Base-by-base conservation (phyloP, 2,113 vertebrate genomes). In the Megaleporinus macrocephalus region DNA sequence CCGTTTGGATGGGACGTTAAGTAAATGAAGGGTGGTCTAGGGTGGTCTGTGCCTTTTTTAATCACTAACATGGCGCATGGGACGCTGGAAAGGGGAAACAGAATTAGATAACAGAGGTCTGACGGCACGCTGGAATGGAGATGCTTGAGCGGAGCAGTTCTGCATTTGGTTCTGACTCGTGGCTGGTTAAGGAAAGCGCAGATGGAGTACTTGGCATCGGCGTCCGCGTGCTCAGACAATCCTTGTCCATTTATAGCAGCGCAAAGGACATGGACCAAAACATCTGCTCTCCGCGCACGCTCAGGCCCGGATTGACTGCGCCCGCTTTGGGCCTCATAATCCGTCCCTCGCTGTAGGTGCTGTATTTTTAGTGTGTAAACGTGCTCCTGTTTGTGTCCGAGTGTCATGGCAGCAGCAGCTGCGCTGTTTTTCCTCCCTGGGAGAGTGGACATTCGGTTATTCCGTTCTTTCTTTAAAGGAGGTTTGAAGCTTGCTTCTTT, bases 241-340 rank as follows among this genome's bases (percentile, higher is more conserved):
- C 30, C 47, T 68, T 76, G 27, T 72, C 70, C 71, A 65, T 76
- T 85, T 82, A 79, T 79, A 85, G 80, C 71, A 69, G 59, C 59
- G 1, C 41, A 44, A 61, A 24, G 47, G 53, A 41, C 36, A 15
- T 57, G 5, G 10, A 51, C 41, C 70, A 61, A 68, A 49, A 61
- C 70, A 20, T 85, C 78, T 78, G 30, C 73, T 70, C 7, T 26
- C 69, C 18, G 29, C 47, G 55, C 73, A 33, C 29, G 66, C 16
- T 24, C 66, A 22, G 24, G 63, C 71, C 70, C 9, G 63, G 29
- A 78, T n/a, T 61, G 16, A 36, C 51, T 15, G 13, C 13, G 4
- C 41, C 59, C 27, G 20, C 20, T 47, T 76, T 47, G 61, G 79
- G 33, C 73, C 49, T 44, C 59, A 47, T 30, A 22, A 16, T 24